A percentile compares a stretch with the other conserved stretches of the same genome.
These are phyloP conservation scores for Mactromeris polynyma DNA, from an alignment of 2,888 invertebrate genomes.

Conservation along the genomic window DNA sequence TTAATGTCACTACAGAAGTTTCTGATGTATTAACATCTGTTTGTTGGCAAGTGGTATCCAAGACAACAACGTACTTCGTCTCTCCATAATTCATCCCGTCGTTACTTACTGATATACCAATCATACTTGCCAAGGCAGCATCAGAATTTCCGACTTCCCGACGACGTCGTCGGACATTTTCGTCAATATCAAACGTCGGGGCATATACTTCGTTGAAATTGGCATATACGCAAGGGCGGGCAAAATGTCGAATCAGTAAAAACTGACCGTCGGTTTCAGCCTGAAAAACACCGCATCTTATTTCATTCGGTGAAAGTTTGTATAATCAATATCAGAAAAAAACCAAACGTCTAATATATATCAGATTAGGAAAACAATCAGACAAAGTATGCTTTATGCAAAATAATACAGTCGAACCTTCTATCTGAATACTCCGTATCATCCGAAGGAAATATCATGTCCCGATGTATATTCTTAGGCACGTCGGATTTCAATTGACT, in stretches of 20 bases:
- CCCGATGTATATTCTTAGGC: no score
- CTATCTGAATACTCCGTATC: no score
- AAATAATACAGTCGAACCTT: no score
- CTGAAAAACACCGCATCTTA: neutral
- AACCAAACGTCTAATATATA: neutral
- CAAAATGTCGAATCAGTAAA: neutral
- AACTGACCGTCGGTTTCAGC: neutral
- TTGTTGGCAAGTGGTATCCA: constrained; percentile 37
- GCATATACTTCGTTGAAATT: constrained; percentile 45
- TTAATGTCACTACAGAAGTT: constrained; percentile 22
- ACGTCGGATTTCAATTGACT: no score
- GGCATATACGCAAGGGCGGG: constrained; percentile 15
- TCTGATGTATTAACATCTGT: neutral
- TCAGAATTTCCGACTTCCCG: neutral
- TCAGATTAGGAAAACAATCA: neutral
- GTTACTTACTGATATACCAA: constrained; percentile 33
- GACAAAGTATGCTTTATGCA: neutral
- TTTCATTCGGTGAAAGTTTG: neutral
- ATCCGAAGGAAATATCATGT: no score
- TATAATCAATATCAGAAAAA: neutral
- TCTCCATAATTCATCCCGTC: constrained; percentile 31
- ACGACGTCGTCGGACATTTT: neutral
- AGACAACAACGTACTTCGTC: neutral
- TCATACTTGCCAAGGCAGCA: neutral
- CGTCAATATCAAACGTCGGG: neutral